Percentiles rank a stretch among this genome's conserved stretches.
phyloP scores from a whole-genome alignment of 2,113 vertebrate genomes.

The Otis tarda region DNA sequence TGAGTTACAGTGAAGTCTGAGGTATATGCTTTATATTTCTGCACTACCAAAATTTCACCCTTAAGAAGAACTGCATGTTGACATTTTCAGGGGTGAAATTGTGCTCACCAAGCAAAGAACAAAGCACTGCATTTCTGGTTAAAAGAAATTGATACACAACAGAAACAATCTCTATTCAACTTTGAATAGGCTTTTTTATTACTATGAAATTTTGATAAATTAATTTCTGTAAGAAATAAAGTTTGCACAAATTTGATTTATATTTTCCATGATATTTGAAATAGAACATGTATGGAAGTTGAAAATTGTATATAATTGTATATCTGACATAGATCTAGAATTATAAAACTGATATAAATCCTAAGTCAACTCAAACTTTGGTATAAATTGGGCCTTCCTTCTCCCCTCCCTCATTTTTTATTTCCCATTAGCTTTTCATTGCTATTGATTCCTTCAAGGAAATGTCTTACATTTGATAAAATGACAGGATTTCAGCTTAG shows the following conservation, averaged over 20 bases:
- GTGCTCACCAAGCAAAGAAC: background rate
- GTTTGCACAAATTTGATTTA: background rate
- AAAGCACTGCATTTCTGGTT: background rate
- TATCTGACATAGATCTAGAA: background rate
- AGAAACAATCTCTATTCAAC: background rate
- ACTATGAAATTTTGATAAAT: background rate
- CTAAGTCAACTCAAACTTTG: background rate
- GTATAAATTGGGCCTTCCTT: accelerated
- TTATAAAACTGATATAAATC: background rate
- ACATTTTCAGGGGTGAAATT: background rate
- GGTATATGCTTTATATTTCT: background rate
- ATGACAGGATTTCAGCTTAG: background rate
- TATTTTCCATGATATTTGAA: background rate
- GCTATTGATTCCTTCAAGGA: background rate
- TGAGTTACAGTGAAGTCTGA: background rate
- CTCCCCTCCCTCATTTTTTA: background rate
- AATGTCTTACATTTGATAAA: background rate
- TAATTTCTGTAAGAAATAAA: background rate
- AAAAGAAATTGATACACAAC: background rate
- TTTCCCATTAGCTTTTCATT: background rate
- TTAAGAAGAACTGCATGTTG: background rate
- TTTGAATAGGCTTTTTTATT: background rate
- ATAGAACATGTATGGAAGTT: background rate
- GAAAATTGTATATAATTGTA: background rate
- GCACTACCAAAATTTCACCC: background rate